Evolutionary conservation across 2,797 vertebrate genomes (phyloP).

Genomic region (Gallinago nigripennis): DNA sequence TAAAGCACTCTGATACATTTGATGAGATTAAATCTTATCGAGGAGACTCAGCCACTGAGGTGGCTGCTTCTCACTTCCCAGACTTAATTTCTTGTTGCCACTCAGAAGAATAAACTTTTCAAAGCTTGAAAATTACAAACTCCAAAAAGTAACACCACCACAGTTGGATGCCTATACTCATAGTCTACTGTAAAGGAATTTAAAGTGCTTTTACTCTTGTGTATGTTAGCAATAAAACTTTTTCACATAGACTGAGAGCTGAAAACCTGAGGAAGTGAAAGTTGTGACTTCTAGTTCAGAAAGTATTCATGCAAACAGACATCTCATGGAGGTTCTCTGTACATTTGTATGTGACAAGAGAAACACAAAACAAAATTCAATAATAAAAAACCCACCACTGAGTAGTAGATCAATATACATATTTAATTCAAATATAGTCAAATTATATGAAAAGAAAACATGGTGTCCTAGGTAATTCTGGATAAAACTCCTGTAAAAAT

Average conservation of each 20-base stretch:
- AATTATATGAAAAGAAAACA: not conserved
- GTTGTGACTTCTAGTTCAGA: not conserved
- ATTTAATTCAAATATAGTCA: not conserved
- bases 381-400: not conserved
- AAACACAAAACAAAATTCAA: not conserved
- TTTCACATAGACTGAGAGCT: not conserved
- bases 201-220: not conserved
- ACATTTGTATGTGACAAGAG: not conserved
- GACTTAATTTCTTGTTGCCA: slow-evolving; percentile 71
- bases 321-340: not conserved
- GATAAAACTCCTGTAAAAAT: not conserved
- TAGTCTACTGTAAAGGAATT: not conserved
- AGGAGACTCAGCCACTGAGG: not conserved
- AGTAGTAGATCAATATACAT: not conserved
- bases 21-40: slow-evolving; percentile 77
- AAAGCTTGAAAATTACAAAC: slow-evolving; percentile 44
- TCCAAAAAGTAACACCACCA: not conserved
- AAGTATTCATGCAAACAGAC: not conserved
- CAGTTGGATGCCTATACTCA: not conserved
- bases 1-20: slow-evolving; percentile 78
- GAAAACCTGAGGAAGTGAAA: not conserved
- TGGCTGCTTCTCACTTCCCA: slow-evolving; percentile 62
- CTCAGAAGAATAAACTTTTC: slow-evolving; percentile 56
- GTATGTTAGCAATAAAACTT: not conserved
- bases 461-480: not conserved